Conservation (phyloP, 1,140 invertebrate genomes). For the Cherax destructor region DNA sequence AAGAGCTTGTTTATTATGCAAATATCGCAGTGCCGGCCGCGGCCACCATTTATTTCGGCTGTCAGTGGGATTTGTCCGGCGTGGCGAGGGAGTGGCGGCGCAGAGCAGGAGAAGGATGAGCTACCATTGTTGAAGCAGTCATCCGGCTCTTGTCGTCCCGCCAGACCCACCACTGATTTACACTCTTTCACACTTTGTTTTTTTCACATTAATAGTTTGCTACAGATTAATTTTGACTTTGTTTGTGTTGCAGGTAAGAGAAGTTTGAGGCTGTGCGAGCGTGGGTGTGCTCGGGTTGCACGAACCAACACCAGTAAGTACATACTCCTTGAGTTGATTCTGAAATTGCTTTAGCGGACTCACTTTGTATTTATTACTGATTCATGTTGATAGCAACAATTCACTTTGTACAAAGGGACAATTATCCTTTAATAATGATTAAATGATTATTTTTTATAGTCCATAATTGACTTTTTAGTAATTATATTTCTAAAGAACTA, state of each 20-base stretch:
- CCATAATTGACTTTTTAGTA: too few relatives aligned
- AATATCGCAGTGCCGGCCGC: conserved; percentile 30
- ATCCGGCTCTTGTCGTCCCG: neutral
- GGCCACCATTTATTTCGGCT: conserved; percentile 26
- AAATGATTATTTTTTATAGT: too few relatives aligned
- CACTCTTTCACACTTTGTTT: neutral
- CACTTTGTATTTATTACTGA: too few relatives aligned
- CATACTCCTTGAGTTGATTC: too few relatives aligned
- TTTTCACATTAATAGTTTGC: neutral
- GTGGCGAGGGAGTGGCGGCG: conserved; percentile 1
- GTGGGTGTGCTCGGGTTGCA: too few relatives aligned
- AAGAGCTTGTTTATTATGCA: conserved; percentile 62
- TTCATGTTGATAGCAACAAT: too few relatives aligned
- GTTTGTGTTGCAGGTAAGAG: neutral
- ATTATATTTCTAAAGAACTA: too few relatives aligned
- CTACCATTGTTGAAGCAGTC: neutral
- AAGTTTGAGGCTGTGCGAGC: neutral
- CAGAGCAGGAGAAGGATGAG: neutral
- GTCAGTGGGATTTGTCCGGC: conserved; percentile 33
- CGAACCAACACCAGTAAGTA: too few relatives aligned
- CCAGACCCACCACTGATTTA: neutral
- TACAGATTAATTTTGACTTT: neutral
- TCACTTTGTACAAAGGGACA: too few relatives aligned
- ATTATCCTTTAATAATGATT: too few relatives aligned
- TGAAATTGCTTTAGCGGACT: too few relatives aligned